Percentiles rank a stretch among this genome's conserved stretches.
These are phyloP conservation scores for Tetramorium simillimum DNA, from an alignment of 1,140 invertebrate species.

Conservation along the genomic window DNA sequence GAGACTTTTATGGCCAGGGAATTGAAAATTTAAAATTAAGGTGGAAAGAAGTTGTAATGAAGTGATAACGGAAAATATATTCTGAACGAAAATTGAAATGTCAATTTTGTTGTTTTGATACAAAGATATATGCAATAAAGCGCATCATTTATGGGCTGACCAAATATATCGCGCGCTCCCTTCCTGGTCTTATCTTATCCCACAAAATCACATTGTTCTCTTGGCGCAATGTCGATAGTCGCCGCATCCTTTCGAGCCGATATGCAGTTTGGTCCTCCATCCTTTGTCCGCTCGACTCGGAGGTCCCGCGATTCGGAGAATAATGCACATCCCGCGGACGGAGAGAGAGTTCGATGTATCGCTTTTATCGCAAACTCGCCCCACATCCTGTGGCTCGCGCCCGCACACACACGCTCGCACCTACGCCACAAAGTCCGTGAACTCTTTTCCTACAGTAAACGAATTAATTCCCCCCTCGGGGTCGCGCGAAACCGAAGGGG, in stretches of 20 bases:
- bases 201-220: background rate
- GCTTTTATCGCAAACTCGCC: slow-evolving; percentile 58
- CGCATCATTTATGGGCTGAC: too few relatives aligned
- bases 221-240: background rate
- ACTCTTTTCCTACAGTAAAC: slow-evolving; percentile 50
- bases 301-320: background rate
- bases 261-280: background rate
- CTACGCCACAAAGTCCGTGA: slow-evolving; percentile 35
- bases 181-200: background rate
- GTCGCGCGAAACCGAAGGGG: slow-evolving; percentile 43
- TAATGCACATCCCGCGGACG: slow-evolving; percentile 47
- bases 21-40: too few relatives aligned
- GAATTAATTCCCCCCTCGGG: slow-evolving; percentile 65
- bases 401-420: background rate
- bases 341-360: slow-evolving; percentile 32
- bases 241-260: background rate
- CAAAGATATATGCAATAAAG: too few relatives aligned
- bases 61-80: too few relatives aligned
- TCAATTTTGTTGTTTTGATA: too few relatives aligned
- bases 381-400: slow-evolving; percentile 67
- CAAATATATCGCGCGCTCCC: background rate
- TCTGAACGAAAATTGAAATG: too few relatives aligned
- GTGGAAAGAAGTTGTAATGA: too few relatives aligned
- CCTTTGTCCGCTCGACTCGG: background rate
- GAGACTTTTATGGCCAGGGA: too few relatives aligned